A percentile compares a stretch with the other conserved stretches of the same genome.
Conservation (phyloP, 2,888 invertebrate species). For the Iphiclides podalirius region DNA sequence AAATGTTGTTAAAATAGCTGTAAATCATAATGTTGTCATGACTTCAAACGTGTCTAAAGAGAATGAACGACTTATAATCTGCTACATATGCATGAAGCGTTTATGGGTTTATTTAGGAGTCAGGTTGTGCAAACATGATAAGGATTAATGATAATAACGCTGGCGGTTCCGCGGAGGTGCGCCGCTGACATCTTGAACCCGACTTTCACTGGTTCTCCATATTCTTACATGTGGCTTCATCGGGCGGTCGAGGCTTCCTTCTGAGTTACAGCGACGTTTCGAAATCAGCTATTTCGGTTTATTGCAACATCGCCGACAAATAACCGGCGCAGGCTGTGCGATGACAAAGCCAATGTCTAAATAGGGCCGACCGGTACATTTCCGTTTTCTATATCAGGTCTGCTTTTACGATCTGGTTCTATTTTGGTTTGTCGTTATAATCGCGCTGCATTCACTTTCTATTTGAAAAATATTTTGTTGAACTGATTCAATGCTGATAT, state of each 20-base stretch:
- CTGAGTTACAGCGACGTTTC: slow-evolving; percentile 33
- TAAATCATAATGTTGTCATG: background rate
- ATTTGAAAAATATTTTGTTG: too few relatives aligned
- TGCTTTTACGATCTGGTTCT: background rate
- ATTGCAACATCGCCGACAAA: slow-evolving; percentile 8
- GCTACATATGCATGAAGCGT: slow-evolving; percentile 25
- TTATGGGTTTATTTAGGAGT: slow-evolving; percentile 30
- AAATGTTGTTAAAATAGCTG: background rate
- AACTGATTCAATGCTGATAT: too few relatives aligned
- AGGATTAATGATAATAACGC: slow-evolving; percentile 50
- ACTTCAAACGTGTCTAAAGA: slow-evolving; percentile 9
- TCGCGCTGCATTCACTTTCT: too few relatives aligned
- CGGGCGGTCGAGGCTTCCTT: slow-evolving; percentile 32
- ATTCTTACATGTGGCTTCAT: slow-evolving; percentile 33
- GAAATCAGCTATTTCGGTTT: slow-evolving; percentile 3
- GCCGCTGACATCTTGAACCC: slow-evolving; percentile 67
- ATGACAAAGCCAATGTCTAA: slow-evolving; percentile 9
- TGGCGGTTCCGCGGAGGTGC: slow-evolving; percentile 31
- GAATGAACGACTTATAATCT: background rate
- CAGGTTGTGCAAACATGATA: slow-evolving; percentile 40
- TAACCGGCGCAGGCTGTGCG: background rate
- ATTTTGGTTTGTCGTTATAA: slow-evolving; percentile 1
- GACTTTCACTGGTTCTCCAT: slow-evolving; percentile 58
- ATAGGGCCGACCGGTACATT: slow-evolving; percentile 9
- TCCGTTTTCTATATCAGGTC: background rate